phyloP scores from a whole-genome alignment of 2,888 invertebrate species.

The Drosophila planitibia region DNA sequence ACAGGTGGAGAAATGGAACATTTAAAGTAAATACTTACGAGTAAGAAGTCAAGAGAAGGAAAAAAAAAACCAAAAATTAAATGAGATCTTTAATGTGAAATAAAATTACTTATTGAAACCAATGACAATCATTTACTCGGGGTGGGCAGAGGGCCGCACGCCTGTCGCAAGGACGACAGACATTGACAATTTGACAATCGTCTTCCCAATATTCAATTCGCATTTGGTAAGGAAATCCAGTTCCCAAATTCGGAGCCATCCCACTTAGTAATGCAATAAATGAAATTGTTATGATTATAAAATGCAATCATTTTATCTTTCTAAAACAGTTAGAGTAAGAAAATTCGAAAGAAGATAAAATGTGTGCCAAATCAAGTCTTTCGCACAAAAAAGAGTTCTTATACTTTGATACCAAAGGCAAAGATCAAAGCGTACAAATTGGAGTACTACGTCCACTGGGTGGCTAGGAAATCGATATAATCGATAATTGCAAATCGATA shows the following conservation, averaged over 20 bases:
- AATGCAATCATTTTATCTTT: neutral
- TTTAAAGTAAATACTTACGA: slow-evolving; percentile 60
- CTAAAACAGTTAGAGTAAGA: neutral
- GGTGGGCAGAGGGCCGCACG: neutral
- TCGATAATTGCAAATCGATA: too few species aligned
- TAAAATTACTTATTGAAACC: slow-evolving; percentile 63
- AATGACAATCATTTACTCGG: slow-evolving; percentile 2
- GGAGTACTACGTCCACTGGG: too few species aligned
- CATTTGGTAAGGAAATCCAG: neutral
- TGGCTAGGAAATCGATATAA: too few species aligned
- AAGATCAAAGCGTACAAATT: too few species aligned
- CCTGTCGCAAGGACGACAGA: neutral
- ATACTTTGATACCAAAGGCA: too few species aligned
- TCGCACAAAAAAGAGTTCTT: neutral
- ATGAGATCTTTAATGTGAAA: slow-evolving; percentile 75
- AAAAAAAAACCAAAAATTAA: slow-evolving; percentile 51
- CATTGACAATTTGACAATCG: neutral
- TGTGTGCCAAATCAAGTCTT: neutral
- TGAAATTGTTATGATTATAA: neutral
- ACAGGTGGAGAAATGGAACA: slow-evolving; percentile 46
- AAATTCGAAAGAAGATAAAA: neutral
- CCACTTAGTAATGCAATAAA: neutral
- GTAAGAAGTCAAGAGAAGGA: slow-evolving; percentile 50
- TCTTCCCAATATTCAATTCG: neutral
- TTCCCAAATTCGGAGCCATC: neutral